Conservation (phyloP, 2,797 vertebrate genomes). For the Stomatorhinus walkeri region DNA sequence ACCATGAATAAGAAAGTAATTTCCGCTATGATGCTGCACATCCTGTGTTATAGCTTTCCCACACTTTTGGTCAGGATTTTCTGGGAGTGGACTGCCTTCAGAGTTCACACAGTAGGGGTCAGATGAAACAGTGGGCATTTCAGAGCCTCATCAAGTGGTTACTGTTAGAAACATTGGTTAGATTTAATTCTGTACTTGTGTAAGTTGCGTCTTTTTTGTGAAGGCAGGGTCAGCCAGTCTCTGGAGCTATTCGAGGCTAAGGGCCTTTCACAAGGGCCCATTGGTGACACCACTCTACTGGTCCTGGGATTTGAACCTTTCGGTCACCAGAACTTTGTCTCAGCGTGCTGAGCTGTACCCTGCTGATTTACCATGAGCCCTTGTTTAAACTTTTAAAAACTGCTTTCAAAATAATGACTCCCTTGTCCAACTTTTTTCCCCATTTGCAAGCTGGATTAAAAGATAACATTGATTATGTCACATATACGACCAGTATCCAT, state of each 20-base stretch:
- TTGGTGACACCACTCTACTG: neutral
- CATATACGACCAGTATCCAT: neutral
- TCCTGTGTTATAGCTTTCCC: neutral
- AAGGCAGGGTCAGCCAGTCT: neutral
- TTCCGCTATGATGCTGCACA: neutral
- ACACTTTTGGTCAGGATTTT: neutral
- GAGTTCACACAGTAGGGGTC: neutral
- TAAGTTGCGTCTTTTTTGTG: neutral
- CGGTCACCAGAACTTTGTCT: neutral
- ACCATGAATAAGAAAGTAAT: conserved; percentile 1
- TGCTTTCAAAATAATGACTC: neutral
- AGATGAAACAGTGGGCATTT: neutral
- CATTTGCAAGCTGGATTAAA: neutral
- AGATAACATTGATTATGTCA: neutral
- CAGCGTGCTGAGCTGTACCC: neutral
- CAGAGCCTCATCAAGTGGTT: neutral
- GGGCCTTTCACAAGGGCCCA: neutral
- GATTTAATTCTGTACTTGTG: neutral
- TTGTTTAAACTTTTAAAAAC: neutral
- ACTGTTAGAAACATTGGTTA: neutral
- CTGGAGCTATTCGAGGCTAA: neutral
- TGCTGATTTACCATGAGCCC: neutral
- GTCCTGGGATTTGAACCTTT: neutral
- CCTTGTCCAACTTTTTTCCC: neutral
- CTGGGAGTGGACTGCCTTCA: neutral